Evolutionary conservation across 2,888 invertebrate species (phyloP).

Genomic region (Brachylomia viminalis): DNA sequence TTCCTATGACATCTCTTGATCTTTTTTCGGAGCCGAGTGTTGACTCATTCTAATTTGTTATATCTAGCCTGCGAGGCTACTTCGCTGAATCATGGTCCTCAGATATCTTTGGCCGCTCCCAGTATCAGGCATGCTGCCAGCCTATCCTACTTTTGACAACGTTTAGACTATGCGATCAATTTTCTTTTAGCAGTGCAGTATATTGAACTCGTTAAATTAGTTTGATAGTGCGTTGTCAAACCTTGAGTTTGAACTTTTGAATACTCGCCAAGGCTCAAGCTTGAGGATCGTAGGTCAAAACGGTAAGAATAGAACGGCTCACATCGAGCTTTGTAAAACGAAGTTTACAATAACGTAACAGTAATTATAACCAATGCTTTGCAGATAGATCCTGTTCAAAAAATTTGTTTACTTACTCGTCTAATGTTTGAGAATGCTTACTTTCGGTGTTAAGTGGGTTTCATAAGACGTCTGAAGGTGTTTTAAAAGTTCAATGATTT

Average conservation of each 20-base stretch:
- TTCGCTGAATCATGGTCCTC: constrained; percentile 52
- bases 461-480: constrained; percentile 43
- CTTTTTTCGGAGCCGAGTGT: constrained; percentile 32
- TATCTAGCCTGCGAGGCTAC: constrained; percentile 36
- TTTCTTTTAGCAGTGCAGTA: constrained; percentile 26
- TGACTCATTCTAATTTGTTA: constrained; percentile 39
- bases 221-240: constrained; percentile 34
- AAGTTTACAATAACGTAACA: constrained; percentile 30
- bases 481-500: constrained; percentile 42
- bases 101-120: constrained; percentile 49
- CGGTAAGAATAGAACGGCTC: constrained; percentile 42
- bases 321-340: constrained; percentile 13
- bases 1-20: constrained; percentile 33
- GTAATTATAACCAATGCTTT: constrained; percentile 36
- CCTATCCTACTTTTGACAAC: constrained; percentile 30
- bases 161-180: constrained; percentile 11
- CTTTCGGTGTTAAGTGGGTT: constrained; percentile 53
- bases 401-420: constrained; percentile 33
- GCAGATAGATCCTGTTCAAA: constrained; percentile 32
- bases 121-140: constrained; percentile 52
- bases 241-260: constrained; percentile 63
- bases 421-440: constrained; percentile 49
- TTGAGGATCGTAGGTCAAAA: constrained; percentile 46
- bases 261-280: constrained; percentile 50
- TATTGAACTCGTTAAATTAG: constrained; percentile 31